A percentile compares a stretch with the other conserved stretches of the same genome.
Evolutionary conservation across 1,140 invertebrate genomes (phyloP).

Genomic region (Macrobrachium nipponense): DNA sequence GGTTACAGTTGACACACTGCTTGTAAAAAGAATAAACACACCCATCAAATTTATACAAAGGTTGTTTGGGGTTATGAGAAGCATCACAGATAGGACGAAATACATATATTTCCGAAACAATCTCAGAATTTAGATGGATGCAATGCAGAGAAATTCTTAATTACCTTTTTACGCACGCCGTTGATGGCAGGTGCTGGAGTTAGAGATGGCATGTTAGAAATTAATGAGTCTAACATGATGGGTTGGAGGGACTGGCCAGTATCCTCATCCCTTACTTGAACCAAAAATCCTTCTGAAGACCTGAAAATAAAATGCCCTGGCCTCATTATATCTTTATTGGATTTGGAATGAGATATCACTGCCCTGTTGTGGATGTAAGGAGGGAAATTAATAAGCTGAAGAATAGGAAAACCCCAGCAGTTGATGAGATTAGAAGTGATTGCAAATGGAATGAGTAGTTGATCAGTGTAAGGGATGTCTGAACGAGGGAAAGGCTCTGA

Average conservation of each 20-base stretch:
- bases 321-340: neutral
- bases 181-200: constrained; percentile 41
- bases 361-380: too few species aligned
- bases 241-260: constrained; percentile 45
- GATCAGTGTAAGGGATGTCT: too few species aligned
- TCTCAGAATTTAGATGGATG: neutral
- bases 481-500: too few species aligned
- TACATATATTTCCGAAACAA: neutral
- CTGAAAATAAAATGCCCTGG: constrained; percentile 3
- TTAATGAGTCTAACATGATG: constrained; percentile 51
- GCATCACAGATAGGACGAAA: neutral
- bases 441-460: too few species aligned
- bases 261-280: constrained; percentile 48
- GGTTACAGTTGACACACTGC: constrained; percentile 56
- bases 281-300: constrained; percentile 50
- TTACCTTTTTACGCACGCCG: constrained; percentile 43
- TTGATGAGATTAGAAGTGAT: too few species aligned
- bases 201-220: constrained; percentile 38
- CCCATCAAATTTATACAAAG: neutral
- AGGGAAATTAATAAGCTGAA: too few species aligned
- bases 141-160: neutral
- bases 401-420: too few species aligned
- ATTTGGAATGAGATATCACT: neutral
- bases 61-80: neutral
- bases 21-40: neutral